A percentile compares a stretch with the other conserved stretches of the same genome.
Conservation (phyloP, 2,797 vertebrate genomes). For the Podarcis siculus region DNA sequence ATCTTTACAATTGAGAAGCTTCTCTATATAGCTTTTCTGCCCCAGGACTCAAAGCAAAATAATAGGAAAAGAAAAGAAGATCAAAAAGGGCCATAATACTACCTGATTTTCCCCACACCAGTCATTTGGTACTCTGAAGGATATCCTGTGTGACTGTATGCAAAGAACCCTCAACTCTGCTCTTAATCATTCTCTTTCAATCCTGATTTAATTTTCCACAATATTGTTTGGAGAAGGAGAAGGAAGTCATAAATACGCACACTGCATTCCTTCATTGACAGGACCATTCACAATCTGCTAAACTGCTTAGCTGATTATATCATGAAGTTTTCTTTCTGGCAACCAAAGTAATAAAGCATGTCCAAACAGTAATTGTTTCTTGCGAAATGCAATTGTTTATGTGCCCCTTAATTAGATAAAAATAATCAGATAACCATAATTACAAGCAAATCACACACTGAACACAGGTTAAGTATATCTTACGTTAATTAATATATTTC, state of each 20-base stretch:
- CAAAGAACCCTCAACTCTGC: background rate
- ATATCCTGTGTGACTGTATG: background rate
- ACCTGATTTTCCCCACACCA: background rate
- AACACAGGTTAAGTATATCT: background rate
- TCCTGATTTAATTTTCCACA: background rate
- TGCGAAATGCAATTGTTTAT: constrained; percentile 39
- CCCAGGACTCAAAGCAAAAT: no score
- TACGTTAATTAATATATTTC: constrained; percentile 47
- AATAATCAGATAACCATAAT: constrained; percentile 24
- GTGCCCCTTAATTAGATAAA: constrained; percentile 37
- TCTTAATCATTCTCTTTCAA: background rate
- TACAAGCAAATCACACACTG: constrained; percentile 1
- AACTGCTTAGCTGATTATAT: constrained; percentile 23
- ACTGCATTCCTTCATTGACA: background rate
- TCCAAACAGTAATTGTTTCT: constrained; percentile 43
- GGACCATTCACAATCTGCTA: background rate
- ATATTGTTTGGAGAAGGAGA: background rate
- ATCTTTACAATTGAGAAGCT: no score
- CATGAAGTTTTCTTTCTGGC: background rate
- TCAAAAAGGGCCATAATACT: background rate
- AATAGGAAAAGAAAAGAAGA: no score
- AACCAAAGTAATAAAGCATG: constrained; percentile 35
- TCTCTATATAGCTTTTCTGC: no score
- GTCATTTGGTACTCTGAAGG: background rate
- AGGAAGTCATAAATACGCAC: background rate